Conservation (phyloP, 1,140 invertebrate genomes). For the Drosophila ananassae region DNA sequence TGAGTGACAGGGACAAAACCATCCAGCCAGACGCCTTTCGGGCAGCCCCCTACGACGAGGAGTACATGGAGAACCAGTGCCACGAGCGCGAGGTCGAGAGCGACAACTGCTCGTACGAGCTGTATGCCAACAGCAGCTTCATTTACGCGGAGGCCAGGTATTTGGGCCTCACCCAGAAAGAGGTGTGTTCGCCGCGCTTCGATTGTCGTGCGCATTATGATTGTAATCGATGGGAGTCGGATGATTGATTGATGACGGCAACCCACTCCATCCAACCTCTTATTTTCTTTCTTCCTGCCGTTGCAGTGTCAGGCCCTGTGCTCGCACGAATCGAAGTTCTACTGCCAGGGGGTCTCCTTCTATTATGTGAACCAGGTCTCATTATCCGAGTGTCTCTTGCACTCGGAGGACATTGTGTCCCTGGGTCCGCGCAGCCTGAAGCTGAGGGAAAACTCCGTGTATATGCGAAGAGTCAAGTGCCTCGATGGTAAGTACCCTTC, state of each 20-base stretch:
- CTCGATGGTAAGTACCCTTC: constrained; percentile 83
- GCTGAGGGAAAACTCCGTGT: constrained; percentile 71
- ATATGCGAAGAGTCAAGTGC: constrained; percentile 85
- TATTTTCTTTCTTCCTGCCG: constrained; percentile 4
- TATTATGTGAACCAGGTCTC: constrained; percentile 57
- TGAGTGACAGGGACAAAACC: constrained; percentile 87
- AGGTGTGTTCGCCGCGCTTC: constrained; percentile 69
- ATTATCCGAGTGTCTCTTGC: constrained; percentile 83
- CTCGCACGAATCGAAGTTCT: constrained; percentile 73
- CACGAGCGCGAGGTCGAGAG: constrained; percentile 72
- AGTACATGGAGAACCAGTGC: constrained; percentile 88
- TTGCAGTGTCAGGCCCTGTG: constrained; percentile 78
- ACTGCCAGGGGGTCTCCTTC: constrained; percentile 81
- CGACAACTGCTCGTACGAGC: constrained; percentile 79
- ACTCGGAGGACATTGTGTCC: constrained; percentile 85
- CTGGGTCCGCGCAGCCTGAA: constrained; percentile 84
- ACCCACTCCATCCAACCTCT: not conserved
- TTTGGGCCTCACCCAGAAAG: constrained; percentile 80
- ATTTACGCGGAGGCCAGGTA: constrained; percentile 80
- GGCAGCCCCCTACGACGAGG: constrained; percentile 86
- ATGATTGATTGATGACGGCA: constrained; percentile 67
- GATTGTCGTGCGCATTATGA: constrained; percentile 58
- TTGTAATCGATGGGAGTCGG: constrained; percentile 54
- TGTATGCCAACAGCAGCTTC: constrained; percentile 82
- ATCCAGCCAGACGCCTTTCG: constrained; percentile 87